Evolutionary conservation across 2,888 invertebrate species (phyloP).

Genomic region (Drosophila formosana): DNA sequence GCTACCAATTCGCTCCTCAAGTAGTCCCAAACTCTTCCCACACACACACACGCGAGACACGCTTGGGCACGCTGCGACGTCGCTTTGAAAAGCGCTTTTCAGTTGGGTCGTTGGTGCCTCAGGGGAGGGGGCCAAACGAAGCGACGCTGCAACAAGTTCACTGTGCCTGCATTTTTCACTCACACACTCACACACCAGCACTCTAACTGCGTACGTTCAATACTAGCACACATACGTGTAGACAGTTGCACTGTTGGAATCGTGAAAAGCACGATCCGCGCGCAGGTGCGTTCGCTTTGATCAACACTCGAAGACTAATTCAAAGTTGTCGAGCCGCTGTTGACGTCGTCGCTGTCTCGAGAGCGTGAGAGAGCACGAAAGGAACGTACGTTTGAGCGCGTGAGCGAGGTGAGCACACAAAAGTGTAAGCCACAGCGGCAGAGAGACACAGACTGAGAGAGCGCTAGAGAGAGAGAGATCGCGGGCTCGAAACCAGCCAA

Average conservation of each 20-base stretch:
- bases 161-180: slow-evolving; percentile 61
- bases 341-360: slow-evolving; percentile 52
- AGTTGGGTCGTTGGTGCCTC: slow-evolving; percentile 19
- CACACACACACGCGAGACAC: slow-evolving; percentile 70
- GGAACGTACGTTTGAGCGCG: slow-evolving; percentile 3
- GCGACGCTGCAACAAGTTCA: slow-evolving; percentile 77
- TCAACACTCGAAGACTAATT: slow-evolving; percentile 85
- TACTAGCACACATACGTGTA: slow-evolving; percentile 42
- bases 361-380: slow-evolving; percentile 16
- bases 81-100: slow-evolving; percentile 76
- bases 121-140: slow-evolving; percentile 22
- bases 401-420: slow-evolving; percentile 31
- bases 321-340: slow-evolving; percentile 61
- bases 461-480: slow-evolving; percentile 30
- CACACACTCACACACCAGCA: slow-evolving; percentile 26
- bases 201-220: slow-evolving; percentile 32
- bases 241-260: slow-evolving; percentile 55
- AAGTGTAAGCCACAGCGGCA: slow-evolving; percentile 37
- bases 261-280: slow-evolving; percentile 62
- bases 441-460: slow-evolving; percentile 15
- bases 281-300: slow-evolving; percentile 85
- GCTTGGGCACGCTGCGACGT: slow-evolving; percentile 44
- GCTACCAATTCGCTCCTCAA: slow-evolving; percentile 86
- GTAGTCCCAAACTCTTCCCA: slow-evolving; percentile 86
- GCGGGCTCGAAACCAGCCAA: slow-evolving; percentile 45